Conservation (phyloP, 2,797 vertebrate genomes). For the Acanthurus leucopareius region DNA sequence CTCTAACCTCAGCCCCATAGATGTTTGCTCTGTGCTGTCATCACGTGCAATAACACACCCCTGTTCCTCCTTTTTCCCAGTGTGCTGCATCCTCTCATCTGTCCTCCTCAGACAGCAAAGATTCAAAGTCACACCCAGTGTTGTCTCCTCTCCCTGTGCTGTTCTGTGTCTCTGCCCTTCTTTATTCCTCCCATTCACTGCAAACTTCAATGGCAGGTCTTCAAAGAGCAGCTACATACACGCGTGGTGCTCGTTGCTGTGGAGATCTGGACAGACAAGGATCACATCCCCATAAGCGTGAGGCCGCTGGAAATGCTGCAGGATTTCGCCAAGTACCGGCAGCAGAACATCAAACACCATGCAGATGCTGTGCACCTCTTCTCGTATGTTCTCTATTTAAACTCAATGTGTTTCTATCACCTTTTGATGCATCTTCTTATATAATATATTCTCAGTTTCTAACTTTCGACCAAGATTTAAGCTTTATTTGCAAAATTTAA, state of each 20-base stretch:
- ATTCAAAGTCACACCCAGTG: constrained; percentile 59
- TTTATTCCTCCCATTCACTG: constrained; percentile 45
- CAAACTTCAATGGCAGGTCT: constrained; percentile 87
- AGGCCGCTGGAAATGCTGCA: constrained; percentile 93
- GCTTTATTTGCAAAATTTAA: not conserved
- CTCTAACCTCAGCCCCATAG: not conserved
- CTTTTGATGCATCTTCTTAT: not conserved
- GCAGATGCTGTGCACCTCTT: constrained; percentile 96
- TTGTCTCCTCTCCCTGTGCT: constrained; percentile 56
- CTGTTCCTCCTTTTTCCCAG: constrained; percentile 50
- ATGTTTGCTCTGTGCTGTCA: constrained; percentile 23
- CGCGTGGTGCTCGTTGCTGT: constrained; percentile 96
- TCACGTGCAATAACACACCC: constrained; percentile 41
- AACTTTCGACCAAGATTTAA: not conserved
- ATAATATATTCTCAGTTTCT: not conserved
- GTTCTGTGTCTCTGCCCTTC: constrained; percentile 28
- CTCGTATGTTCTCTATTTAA: constrained; percentile 86
- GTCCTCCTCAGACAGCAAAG: constrained; percentile 43
- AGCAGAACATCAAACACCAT: constrained; percentile 91
- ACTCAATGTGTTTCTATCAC: not conserved
- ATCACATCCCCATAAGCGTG: constrained; percentile 91
- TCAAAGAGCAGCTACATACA: constrained; percentile 97
- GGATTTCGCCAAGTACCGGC: constrained; percentile 95
- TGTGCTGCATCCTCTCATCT: constrained; percentile 47
- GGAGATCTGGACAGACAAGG: constrained; percentile 97